A percentile compares a stretch with the other conserved stretches of the same genome.
Evolutionary conservation across 2,888 invertebrate species (phyloP).

Genomic region (Acleris emargana): DNA sequence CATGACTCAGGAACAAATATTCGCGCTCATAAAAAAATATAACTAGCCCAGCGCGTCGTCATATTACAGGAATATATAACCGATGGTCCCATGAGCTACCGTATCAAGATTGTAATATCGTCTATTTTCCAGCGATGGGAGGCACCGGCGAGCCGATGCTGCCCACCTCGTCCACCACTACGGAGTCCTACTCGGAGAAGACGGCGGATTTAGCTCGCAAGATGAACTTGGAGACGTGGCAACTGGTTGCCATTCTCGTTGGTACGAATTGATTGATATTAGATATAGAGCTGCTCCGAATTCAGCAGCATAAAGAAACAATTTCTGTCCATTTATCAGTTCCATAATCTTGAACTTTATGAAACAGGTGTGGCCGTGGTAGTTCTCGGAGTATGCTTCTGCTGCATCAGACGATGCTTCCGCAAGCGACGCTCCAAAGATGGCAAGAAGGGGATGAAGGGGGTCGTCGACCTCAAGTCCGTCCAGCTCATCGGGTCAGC

Average conservation of each 20-base stretch:
- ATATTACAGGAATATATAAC: too few species aligned
- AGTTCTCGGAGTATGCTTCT: conserved; percentile 93
- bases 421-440: conserved; percentile 96
- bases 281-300: too few species aligned
- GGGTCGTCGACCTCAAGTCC: conserved; percentile 95
- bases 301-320: too few species aligned
- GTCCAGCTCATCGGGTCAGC: conserved; percentile 98
- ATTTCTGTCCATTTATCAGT: not conserved
- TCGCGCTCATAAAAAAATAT: too few species aligned
- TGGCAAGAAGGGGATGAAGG: conserved; percentile 96
- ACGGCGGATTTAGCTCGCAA: conserved; percentile 86
- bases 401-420: conserved; percentile 96
- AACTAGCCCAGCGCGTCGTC: too few species aligned
- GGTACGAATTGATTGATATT: conserved; percentile 70
- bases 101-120: not conserved
- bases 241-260: conserved; percentile 92
- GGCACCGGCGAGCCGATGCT: conserved; percentile 45
- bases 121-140: conserved; percentile 23
- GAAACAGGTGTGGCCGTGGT: conserved; percentile 88
- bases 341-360: not conserved
- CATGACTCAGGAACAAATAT: too few species aligned
- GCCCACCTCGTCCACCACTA: conserved; percentile 57
- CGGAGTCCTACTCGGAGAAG: conserved; percentile 82
- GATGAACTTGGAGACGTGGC: conserved; percentile 93
- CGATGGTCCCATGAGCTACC: too few species aligned